A percentile compares a stretch with the other conserved stretches of the same genome.
These are phyloP conservation scores for Tetrapedia diversipes DNA, from an alignment of 2,888 invertebrate species.

Conservation along the genomic window DNA sequence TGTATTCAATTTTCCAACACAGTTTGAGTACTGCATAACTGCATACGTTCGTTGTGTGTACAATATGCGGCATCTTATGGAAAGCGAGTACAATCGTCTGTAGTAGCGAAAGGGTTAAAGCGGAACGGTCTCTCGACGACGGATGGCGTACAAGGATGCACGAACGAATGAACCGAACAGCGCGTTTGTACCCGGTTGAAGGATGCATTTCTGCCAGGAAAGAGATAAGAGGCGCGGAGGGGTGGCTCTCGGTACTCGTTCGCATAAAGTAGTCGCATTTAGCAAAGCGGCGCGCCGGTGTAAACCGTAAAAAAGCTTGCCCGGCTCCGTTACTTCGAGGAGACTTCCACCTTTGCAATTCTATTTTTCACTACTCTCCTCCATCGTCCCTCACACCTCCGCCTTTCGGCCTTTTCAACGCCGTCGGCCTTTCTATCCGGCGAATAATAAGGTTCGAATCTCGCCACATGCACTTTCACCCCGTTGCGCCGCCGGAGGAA, in stretches of 20 bases:
- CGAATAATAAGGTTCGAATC: slow-evolving; percentile 47
- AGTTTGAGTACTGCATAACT: too few relatives aligned
- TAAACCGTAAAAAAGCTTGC: slow-evolving; percentile 38
- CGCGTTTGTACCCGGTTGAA: slow-evolving; percentile 23
- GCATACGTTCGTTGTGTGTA: too few relatives aligned
- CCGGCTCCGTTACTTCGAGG: slow-evolving; percentile 22
- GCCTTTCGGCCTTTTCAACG: neutral
- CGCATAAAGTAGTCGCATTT: slow-evolving; percentile 46
- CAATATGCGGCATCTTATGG: too few relatives aligned
- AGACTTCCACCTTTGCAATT: slow-evolving; percentile 19
- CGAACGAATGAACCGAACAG: slow-evolving; percentile 21
- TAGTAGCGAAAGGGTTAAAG: slow-evolving; percentile 27
- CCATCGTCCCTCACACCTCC: neutral
- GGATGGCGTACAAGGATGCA: neutral
- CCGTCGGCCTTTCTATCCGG: slow-evolving; percentile 23
- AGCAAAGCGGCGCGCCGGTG: slow-evolving; percentile 25
- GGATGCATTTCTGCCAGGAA: slow-evolving; percentile 34
- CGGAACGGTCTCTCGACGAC: slow-evolving; percentile 18
- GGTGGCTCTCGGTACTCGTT: slow-evolving; percentile 8
- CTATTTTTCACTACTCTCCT: slow-evolving; percentile 9
- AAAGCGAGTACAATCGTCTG: too few relatives aligned
- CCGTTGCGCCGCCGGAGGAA: neutral
- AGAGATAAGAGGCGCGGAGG: slow-evolving; percentile 17
- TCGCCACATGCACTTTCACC: slow-evolving; percentile 8
- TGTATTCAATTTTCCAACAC: too few relatives aligned